Evolutionary conservation across 2,888 invertebrate genomes (phyloP).

Genomic region (Amphiduros pacificus): DNA sequence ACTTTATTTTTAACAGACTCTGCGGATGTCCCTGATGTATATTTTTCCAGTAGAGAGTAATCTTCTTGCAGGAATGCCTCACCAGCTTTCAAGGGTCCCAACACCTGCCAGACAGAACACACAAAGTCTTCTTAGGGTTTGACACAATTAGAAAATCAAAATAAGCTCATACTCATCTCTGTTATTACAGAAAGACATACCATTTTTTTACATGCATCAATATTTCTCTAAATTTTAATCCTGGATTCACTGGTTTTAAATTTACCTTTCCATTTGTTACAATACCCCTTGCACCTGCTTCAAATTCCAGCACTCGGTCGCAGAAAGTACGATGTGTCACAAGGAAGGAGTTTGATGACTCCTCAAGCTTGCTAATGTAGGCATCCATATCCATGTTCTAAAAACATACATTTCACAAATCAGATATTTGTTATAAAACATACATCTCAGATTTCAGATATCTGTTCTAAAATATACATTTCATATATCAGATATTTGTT

Average conservation of each 20-base stretch:
- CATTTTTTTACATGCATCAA: not conserved
- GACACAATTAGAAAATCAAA: not conserved
- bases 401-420: no score
- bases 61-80: constrained; percentile 86
- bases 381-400: constrained; percentile 62
- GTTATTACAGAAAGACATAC: not conserved
- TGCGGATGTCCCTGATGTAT: constrained; percentile 59
- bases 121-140: not conserved
- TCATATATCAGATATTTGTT: no score
- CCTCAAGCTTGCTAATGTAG: constrained; percentile 45
- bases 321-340: constrained; percentile 68
- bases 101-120: constrained; percentile 50
- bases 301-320: constrained; percentile 72
- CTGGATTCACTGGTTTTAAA: not conserved
- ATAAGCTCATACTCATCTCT: not conserved
- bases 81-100: constrained; percentile 77
- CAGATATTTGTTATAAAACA: no score
- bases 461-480: no score
- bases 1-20: constrained; percentile 36
- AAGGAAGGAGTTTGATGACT: constrained; percentile 44
- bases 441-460: no score
- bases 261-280: constrained; percentile 82
- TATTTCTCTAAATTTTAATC: not conserved
- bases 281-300: constrained; percentile 71
- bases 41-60: constrained; percentile 78